These are phyloP conservation scores for Nymphalis polychloros DNA, from an alignment of 2,888 invertebrate genomes.

Conservation along the genomic window DNA sequence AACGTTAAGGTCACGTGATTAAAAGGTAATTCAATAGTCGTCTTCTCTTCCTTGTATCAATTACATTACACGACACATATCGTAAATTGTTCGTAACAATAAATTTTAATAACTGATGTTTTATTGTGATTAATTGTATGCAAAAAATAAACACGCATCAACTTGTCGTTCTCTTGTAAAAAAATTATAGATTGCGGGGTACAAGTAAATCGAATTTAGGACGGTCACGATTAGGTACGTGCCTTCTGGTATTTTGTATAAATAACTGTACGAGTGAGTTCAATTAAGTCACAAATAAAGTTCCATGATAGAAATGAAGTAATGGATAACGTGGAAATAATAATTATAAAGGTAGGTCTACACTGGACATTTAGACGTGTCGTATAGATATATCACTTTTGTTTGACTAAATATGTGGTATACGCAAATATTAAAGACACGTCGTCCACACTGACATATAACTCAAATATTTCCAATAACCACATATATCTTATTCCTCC, in stretches of 20 bases:
- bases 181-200: conserved; percentile 2
- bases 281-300: conserved; percentile 6
- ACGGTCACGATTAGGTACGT: conserved; percentile 12
- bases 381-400: no score
- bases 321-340: background rate
- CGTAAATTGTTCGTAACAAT: conserved; percentile 34
- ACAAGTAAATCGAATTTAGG: conserved; percentile 8
- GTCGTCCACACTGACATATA: no score
- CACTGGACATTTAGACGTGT: no score
- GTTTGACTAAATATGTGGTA: no score
- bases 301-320: background rate
- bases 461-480: no score
- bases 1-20: conserved; percentile 22
- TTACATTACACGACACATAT: conserved; percentile 37
- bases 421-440: no score
- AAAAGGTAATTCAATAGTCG: conserved; percentile 36
- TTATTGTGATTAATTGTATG: conserved; percentile 41
- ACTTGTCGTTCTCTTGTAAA: background rate
- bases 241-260: conserved; percentile 1
- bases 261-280: conserved; percentile 2
- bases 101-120: conserved; percentile 40
- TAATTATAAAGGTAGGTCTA: background rate
- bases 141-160: conserved; percentile 33
- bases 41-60: conserved; percentile 35
- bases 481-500: no score